Percentiles rank a stretch among this genome's conserved stretches.
phyloP scores from a whole-genome alignment of 2,113 vertebrate genomes.

The Dryoscopus gambensis region DNA sequence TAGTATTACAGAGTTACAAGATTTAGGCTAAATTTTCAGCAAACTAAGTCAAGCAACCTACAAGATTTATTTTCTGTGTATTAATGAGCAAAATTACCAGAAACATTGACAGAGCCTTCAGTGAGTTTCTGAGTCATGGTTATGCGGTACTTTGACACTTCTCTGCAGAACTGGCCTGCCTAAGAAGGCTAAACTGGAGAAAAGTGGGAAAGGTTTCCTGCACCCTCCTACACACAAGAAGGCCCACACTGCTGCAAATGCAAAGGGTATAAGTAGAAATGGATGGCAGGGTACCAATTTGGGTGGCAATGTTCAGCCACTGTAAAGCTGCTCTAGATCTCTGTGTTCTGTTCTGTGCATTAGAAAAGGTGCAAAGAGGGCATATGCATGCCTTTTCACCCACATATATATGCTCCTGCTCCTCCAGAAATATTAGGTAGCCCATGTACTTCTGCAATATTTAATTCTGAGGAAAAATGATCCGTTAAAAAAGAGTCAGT shows the following conservation, averaged over 20 bases:
- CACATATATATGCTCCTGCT: accelerated
- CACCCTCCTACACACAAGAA: not conserved
- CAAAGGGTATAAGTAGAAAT: not conserved
- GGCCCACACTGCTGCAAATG: not conserved
- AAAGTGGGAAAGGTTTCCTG: not conserved
- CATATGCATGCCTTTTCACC: not conserved
- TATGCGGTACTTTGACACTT: not conserved
- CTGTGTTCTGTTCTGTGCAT: not conserved
- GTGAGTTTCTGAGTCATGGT: not conserved
- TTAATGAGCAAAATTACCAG: not conserved
- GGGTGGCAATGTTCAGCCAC: not conserved
- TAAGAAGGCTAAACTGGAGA: not conserved
- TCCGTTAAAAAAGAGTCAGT: not conserved
- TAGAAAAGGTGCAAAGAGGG: not conserved
- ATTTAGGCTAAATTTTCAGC: not conserved
- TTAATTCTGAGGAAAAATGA: not conserved
- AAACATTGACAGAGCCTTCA: not conserved
- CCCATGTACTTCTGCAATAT: not conserved
- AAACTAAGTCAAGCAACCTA: not conserved
- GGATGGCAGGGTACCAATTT: not conserved
- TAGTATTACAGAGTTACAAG: not conserved
- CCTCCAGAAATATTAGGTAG: not conserved
- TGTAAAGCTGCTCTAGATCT: not conserved
- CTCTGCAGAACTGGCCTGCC: not conserved
- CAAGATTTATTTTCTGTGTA: not conserved